Percentiles rank a stretch among this genome's conserved stretches.
These are phyloP conservation scores for Drosophila picticornis DNA, from an alignment of 2,888 invertebrate species.

Conservation along the genomic window DNA sequence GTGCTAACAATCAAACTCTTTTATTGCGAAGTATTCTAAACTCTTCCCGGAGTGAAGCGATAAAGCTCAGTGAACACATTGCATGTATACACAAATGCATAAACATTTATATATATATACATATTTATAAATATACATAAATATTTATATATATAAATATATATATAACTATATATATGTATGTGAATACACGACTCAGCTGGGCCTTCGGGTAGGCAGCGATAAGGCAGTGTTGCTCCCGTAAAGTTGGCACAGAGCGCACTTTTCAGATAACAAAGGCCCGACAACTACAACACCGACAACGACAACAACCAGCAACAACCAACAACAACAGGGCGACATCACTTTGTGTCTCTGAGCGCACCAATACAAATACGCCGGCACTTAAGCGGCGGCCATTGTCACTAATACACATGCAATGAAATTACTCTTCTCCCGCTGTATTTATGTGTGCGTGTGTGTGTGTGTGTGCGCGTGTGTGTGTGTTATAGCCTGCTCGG, in stretches of 20 bases:
- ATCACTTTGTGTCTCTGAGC: slow-evolving; percentile 59
- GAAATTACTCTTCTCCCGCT: slow-evolving; percentile 1
- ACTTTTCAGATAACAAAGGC: slow-evolving; percentile 58
- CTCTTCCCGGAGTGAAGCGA: slow-evolving; percentile 24
- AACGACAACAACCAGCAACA: slow-evolving; percentile 9
- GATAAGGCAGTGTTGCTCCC: slow-evolving; percentile 45
- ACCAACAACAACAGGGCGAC: slow-evolving; percentile 25
- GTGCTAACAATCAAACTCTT: slow-evolving; percentile 41
- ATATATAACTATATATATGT: background rate
- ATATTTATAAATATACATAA: background rate
- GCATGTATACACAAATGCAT: background rate
- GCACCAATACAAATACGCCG: slow-evolving; percentile 59
- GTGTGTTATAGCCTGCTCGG: slow-evolving; percentile 32
- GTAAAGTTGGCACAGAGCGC: slow-evolving; percentile 61
- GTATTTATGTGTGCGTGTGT: slow-evolving; percentile 16
- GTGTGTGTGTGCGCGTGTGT: slow-evolving; percentile 33
- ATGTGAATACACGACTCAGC: slow-evolving; percentile 19
- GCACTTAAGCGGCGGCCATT: slow-evolving; percentile 64
- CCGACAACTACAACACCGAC: slow-evolving; percentile 21
- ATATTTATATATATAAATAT: background rate
- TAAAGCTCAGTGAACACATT: slow-evolving; percentile 10
- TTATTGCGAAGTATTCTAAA: slow-evolving; percentile 33
- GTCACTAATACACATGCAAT: slow-evolving; percentile 31
- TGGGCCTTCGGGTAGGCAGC: slow-evolving; percentile 25
- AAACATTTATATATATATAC: background rate